These are phyloP conservation scores for Dunckerocampus dactyliophorus DNA, from an alignment of 2,113 vertebrate species.

Conservation along the genomic window DNA sequence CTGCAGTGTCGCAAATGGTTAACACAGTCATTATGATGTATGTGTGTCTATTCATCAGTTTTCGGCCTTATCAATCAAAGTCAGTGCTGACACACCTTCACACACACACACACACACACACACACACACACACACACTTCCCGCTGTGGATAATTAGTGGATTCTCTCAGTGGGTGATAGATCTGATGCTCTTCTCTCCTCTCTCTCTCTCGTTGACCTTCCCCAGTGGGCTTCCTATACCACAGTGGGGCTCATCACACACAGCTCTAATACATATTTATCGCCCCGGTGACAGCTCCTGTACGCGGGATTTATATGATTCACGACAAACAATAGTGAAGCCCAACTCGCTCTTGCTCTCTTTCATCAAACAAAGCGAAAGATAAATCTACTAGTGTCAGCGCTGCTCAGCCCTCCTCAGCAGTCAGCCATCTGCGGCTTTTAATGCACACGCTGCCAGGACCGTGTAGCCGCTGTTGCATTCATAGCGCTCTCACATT, in stretches of 20 bases:
- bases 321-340: constrained; percentile 62
- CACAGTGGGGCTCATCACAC: constrained; percentile 61
- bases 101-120: constrained; percentile 9
- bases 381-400: constrained; percentile 43
- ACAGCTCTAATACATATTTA: constrained; percentile 61
- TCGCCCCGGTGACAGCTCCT: constrained; percentile 45
- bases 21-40: constrained; percentile 41
- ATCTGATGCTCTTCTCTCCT: constrained; percentile 30
- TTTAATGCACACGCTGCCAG: constrained; percentile 5
- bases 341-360: constrained; percentile 35
- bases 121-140: constrained; percentile 23
- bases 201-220: constrained; percentile 58
- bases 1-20: constrained; percentile 43
- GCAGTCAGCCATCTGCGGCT: constrained; percentile 36
- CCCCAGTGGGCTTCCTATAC: constrained; percentile 49
- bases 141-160: constrained; percentile 65
- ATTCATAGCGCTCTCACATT: constrained; percentile 31
- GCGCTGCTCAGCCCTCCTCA: constrained; percentile 19
- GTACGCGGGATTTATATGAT: constrained; percentile 55
- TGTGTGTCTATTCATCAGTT: constrained; percentile 39
- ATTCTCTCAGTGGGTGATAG: constrained; percentile 58
- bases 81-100: constrained; percentile 11
- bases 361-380: constrained; percentile 47
- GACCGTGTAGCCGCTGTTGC: constrained; percentile 11
- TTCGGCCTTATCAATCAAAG: constrained; percentile 54